A percentile compares a stretch with the other conserved stretches of the same genome.
phyloP scores from a whole-genome alignment of 1,140 invertebrate species.

The Micrasema minimum region DNA sequence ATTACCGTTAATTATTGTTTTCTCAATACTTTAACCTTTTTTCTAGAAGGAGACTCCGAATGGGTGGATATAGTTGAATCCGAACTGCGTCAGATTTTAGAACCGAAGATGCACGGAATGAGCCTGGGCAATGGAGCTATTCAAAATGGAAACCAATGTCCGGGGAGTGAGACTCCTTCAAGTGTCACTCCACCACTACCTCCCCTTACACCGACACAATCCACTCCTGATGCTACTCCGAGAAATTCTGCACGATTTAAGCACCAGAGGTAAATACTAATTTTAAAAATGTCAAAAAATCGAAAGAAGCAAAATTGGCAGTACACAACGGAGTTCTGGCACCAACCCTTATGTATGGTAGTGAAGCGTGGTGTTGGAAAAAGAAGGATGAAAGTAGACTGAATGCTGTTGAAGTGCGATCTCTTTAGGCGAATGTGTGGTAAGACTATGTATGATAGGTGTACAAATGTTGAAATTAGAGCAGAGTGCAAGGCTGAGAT shows the following conservation, averaged over 20 bases:
- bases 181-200: conserved; percentile 82
- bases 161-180: conserved; percentile 73
- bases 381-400: no score
- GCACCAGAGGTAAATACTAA: conserved; percentile 60
- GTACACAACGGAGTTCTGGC: no score
- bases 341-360: no score
- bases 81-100: conserved; percentile 80
- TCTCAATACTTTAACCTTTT: background rate
- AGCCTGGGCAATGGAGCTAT: conserved; percentile 55
- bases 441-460: no score
- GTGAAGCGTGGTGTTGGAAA: no score
- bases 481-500: no score
- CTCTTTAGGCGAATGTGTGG: no score
- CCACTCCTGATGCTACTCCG: conserved; percentile 63
- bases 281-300: no score
- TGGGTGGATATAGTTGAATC: conserved; percentile 87
- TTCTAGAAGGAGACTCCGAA: conserved; percentile 76
- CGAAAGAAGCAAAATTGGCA: no score
- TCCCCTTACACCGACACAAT: conserved; percentile 75
- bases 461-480: no score
- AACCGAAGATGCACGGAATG: conserved; percentile 72
- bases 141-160: conserved; percentile 58
- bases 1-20: no score
- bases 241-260: conserved; percentile 63
- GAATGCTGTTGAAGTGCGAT: no score